phyloP scores from a whole-genome alignment of 2,888 invertebrate species.

The Apodemia zela region DNA sequence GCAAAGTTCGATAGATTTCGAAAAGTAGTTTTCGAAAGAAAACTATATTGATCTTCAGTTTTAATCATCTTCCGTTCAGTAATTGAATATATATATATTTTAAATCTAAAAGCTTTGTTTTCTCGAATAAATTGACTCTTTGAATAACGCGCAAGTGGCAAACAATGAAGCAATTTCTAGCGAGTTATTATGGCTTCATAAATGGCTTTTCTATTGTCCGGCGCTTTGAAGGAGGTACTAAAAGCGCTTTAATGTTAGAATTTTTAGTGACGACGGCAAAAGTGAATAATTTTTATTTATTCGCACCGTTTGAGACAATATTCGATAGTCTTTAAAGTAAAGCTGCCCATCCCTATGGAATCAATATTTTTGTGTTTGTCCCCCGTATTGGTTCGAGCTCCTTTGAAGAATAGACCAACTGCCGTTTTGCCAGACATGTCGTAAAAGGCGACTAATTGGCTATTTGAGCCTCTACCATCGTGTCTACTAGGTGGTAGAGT shows the following conservation, averaged over 20 bases:
- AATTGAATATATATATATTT: not conserved
- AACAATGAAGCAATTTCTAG: conserved; percentile 7
- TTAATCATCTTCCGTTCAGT: not conserved
- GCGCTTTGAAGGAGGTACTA: conserved; percentile 1
- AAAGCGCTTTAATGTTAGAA: not conserved
- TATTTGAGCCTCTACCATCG: too few species aligned
- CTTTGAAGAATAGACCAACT: too few species aligned
- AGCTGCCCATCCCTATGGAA: too few species aligned
- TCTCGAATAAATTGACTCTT: conserved; percentile 9
- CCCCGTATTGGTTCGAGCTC: too few species aligned
- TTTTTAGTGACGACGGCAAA: not conserved
- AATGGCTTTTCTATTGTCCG: not conserved
- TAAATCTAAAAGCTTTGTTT: not conserved
- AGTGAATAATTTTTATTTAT: not conserved
- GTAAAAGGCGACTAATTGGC: too few species aligned
- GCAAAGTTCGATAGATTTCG: not conserved
- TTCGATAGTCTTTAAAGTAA: not conserved
- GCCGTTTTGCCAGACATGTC: too few species aligned
- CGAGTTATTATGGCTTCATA: not conserved
- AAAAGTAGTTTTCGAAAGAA: not conserved
- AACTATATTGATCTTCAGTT: not conserved
- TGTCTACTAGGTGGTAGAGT: too few species aligned
- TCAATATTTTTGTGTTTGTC: too few species aligned
- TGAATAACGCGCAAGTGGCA: not conserved
- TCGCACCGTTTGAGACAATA: not conserved